Evolutionary conservation across 2,888 invertebrate genomes (phyloP).

Genomic region (Malthinus seriepunctatus): DNA sequence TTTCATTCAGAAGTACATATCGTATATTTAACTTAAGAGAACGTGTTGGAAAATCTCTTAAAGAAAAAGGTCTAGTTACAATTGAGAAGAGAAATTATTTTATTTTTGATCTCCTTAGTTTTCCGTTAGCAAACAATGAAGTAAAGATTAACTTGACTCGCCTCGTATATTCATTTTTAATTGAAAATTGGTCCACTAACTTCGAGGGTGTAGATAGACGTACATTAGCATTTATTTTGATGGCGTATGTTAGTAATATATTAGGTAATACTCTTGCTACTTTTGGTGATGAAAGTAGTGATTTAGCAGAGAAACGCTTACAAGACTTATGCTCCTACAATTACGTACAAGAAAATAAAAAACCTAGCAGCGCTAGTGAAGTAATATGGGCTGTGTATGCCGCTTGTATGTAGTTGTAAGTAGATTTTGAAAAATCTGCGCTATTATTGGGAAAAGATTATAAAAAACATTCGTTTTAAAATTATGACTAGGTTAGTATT

Average conservation of each 20-base stretch:
- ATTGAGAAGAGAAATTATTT: constrained; percentile 99
- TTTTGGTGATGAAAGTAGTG: constrained; percentile 95
- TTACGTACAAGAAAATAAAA: constrained; percentile 93
- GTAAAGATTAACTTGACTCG: constrained; percentile 95
- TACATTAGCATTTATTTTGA: constrained; percentile 87
- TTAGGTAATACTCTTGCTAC: constrained; percentile 99
- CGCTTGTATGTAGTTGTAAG: constrained; percentile 90
- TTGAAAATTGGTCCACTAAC: constrained; percentile 95
- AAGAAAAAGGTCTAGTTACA: constrained; percentile 98
- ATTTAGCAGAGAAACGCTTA: constrained; percentile 96
- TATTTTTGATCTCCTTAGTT: constrained; percentile 99
- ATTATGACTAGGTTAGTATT: no score
- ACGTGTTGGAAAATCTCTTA: constrained; percentile 97
- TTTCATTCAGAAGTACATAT: constrained; percentile 97
- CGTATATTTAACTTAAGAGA: constrained; percentile 98
- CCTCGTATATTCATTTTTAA: constrained; percentile 95
- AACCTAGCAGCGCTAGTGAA: constrained; percentile 83
- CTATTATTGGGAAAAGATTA: no score
- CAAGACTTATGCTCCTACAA: constrained; percentile 94
- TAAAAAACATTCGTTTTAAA: no score
- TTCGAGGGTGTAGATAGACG: constrained; percentile 96
- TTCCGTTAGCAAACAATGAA: constrained; percentile 94
- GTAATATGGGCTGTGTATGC: constrained; percentile 99
- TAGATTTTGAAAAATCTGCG: no score
- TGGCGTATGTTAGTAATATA: constrained; percentile 98